Percentiles rank a stretch among this genome's conserved stretches.
These are phyloP conservation scores for Probosciger aterrimus DNA, from an alignment of 2,113 vertebrate genomes.

Conservation along the genomic window DNA sequence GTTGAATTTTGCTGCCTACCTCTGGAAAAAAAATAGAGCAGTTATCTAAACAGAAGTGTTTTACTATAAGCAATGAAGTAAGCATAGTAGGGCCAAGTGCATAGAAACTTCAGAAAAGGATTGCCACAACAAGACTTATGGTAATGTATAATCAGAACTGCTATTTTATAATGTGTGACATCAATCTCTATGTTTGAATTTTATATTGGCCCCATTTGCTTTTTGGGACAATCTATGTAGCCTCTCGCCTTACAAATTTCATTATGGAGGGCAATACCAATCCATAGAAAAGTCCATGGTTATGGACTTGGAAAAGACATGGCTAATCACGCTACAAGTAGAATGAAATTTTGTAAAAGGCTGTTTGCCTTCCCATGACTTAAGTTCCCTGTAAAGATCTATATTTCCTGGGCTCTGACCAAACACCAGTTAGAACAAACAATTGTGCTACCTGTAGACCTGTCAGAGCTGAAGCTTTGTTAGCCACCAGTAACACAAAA, in stretches of 20 bases:
- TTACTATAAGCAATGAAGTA: not conserved
- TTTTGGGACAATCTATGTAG: not conserved
- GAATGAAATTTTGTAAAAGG: not conserved
- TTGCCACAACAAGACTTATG: fast-evolving
- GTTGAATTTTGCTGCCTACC: not conserved
- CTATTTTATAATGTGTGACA: not conserved
- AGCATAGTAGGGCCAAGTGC: not conserved
- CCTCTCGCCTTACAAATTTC: not conserved
- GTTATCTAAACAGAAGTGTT: not conserved
- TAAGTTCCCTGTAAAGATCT: not conserved
- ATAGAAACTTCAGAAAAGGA: not conserved
- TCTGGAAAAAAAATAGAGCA: not conserved
- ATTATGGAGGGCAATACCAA: not conserved
- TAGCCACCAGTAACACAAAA: not conserved
- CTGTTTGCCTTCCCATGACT: not conserved
- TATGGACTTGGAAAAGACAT: not conserved
- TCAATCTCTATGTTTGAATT: not conserved
- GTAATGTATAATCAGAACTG: not conserved
- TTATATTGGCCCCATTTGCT: fast-evolving
- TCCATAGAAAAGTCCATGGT: not conserved
- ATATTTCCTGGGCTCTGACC: not conserved
- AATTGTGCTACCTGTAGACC: not conserved
- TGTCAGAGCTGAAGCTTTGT: fast-evolving
- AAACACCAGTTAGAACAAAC: not conserved
- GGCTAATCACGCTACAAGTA: not conserved